These are phyloP conservation scores for Pelodiscus sinensis DNA, from an alignment of 2,113 vertebrate species.

Conservation along the genomic window DNA sequence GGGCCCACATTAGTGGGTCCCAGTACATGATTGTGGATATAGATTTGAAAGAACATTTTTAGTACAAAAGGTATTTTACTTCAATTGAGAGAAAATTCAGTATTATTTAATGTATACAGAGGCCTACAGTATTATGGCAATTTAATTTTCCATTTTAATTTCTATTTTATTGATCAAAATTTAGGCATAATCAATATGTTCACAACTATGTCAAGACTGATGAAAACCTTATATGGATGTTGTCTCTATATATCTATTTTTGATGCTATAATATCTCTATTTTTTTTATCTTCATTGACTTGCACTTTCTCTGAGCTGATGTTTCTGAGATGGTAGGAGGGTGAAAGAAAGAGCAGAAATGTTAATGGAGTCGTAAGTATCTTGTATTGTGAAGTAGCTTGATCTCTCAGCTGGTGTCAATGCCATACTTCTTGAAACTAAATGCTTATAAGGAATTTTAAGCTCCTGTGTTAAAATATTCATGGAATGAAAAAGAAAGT, in stretches of 20 bases:
- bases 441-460: not conserved
- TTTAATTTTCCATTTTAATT: not conserved
- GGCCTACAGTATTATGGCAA: not conserved
- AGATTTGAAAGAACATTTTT: not conserved
- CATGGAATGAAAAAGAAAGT: constrained; percentile 27
- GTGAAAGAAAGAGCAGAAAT: not conserved
- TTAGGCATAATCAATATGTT: not conserved
- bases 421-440: not conserved
- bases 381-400: constrained; percentile 3
- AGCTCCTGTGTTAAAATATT: constrained; percentile 44
- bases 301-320: not conserved
- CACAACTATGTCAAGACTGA: not conserved
- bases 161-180: not conserved
- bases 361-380: not conserved
- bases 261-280: not conserved
- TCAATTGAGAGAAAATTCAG: not conserved
- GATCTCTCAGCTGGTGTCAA: not conserved
- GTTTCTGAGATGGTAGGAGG: not conserved
- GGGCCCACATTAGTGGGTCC: not conserved
- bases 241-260: not conserved
- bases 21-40: not conserved
- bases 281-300: not conserved
- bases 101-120: not conserved
- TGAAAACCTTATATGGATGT: not conserved
- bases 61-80: not conserved